These are phyloP conservation scores for Heliconius nattereri DNA, from an alignment of 1,140 invertebrate genomes.

Conservation along the genomic window DNA sequence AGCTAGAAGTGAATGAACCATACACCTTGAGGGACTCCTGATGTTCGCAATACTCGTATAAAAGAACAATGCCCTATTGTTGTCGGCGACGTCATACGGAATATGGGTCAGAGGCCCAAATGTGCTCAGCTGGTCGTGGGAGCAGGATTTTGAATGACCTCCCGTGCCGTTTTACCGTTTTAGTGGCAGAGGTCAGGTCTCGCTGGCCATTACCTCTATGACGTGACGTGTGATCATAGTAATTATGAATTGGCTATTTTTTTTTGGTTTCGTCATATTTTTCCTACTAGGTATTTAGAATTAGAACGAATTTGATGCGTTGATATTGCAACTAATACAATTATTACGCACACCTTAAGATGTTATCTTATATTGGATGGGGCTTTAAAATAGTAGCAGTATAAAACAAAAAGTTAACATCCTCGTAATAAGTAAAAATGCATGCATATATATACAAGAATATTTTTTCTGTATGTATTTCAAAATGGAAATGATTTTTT, in stretches of 20 bases:
- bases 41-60: slow-evolving; percentile 58
- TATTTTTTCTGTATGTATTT: background rate
- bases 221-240: slow-evolving; percentile 19
- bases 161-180: slow-evolving; percentile 54
- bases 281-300: background rate
- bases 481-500: background rate
- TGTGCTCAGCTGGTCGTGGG: slow-evolving; percentile 71
- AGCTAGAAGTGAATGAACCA: slow-evolving; percentile 74
- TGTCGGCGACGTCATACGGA: slow-evolving; percentile 70
- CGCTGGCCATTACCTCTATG: background rate
- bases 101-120: slow-evolving; percentile 76
- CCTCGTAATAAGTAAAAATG: too few relatives aligned
- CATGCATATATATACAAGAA: too few relatives aligned
- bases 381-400: too few relatives aligned
- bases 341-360: too few relatives aligned
- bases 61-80: slow-evolving; percentile 78
- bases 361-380: too few relatives aligned
- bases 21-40: slow-evolving; percentile 69
- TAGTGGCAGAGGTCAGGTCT: slow-evolving; percentile 36
- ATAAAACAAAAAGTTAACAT: too few relatives aligned
- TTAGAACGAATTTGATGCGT: too few relatives aligned
- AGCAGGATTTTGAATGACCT: slow-evolving; percentile 54
- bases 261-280: slow-evolving; percentile 2
- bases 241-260: background rate
- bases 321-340: too few relatives aligned